Evolutionary conservation across 2,888 invertebrate genomes (phyloP).

Genomic region (Drosophila subsilvestris): DNA sequence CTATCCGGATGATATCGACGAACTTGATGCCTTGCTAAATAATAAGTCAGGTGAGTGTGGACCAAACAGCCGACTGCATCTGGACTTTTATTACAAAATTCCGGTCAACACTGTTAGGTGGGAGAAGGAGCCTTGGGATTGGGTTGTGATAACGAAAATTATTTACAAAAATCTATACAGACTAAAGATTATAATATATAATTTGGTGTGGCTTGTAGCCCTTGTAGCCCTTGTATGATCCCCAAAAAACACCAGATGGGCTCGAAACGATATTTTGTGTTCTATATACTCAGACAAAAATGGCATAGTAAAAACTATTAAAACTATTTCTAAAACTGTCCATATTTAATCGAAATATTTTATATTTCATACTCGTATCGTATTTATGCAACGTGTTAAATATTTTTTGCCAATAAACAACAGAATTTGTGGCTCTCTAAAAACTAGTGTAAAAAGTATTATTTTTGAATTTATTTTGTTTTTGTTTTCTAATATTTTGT

Average conservation of each 20-base stretch:
- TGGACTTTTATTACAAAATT: background rate
- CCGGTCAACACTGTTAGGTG: background rate
- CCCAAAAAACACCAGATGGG: too few species aligned
- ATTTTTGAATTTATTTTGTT: constrained; percentile 5
- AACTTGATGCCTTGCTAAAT: constrained; percentile 82
- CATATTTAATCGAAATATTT: too few species aligned
- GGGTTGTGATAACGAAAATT: background rate
- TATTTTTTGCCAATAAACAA: too few species aligned
- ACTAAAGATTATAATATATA: too few species aligned
- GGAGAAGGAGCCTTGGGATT: background rate
- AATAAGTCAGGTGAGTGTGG: constrained; percentile 82
- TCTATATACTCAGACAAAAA: too few species aligned
- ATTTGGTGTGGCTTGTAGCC: too few species aligned
- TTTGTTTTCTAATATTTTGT: background rate
- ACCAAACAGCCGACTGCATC: background rate
- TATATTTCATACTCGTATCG: too few species aligned
- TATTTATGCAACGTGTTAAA: too few species aligned
- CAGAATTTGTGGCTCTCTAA: background rate
- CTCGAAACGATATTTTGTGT: too few species aligned
- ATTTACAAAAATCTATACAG: background rate
- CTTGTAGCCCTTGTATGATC: too few species aligned
- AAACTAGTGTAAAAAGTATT: background rate
- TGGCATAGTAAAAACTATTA: too few species aligned
- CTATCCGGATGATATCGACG: constrained; percentile 83
- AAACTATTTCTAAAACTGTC: too few species aligned